phyloP scores from a whole-genome alignment of 2,888 invertebrate genomes.

The Gymnoscelis rufifasciata region DNA sequence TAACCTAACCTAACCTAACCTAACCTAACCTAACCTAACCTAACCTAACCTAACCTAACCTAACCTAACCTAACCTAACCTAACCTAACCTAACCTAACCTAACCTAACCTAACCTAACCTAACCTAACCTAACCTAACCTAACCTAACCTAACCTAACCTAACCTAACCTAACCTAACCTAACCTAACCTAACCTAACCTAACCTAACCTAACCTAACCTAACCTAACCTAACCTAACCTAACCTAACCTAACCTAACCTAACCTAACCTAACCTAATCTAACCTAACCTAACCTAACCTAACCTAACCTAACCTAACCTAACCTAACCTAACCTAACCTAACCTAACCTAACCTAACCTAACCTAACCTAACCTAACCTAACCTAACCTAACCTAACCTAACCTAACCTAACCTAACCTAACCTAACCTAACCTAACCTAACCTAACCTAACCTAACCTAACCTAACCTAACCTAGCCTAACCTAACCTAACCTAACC shows the following conservation, averaged over 20 bases:
- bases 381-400: neutral
- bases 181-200: neutral
- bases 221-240: neutral
- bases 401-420: neutral
- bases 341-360: neutral
- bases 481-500: neutral
- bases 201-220: neutral
- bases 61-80: neutral
- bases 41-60: neutral
- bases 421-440: neutral
- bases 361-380: neutral
- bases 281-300: neutral
- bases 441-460: neutral
- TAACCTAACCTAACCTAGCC: neutral
- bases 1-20: neutral
- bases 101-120: neutral
- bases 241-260: neutral
- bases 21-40: neutral
- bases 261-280: neutral
- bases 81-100: neutral
- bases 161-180: neutral
- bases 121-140: neutral
- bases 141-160: neutral
- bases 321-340: neutral
- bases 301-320: neutral